Evolutionary conservation across 2,113 vertebrate species (phyloP).

Genomic region (Meles meles): DNA sequence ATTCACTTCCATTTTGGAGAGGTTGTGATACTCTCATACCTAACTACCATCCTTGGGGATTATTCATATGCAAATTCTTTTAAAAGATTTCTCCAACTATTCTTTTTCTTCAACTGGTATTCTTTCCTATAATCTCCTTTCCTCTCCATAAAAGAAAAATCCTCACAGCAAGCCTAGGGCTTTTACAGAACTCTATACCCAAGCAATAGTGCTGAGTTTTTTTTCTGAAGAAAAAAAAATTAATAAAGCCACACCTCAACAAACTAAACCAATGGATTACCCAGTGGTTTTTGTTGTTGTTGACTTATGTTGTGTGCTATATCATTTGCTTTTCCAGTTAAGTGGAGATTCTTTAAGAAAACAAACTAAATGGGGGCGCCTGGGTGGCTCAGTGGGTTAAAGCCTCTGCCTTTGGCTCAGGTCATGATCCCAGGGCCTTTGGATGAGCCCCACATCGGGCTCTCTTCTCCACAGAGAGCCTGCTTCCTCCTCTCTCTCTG

Average conservation of each 20-base stretch:
- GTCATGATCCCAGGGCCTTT: too few relatives aligned
- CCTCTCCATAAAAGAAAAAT: constrained; percentile 36
- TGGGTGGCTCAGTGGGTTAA: too few relatives aligned
- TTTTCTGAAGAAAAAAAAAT: constrained; percentile 2
- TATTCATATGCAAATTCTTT: constrained; percentile 58
- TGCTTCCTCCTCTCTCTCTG: too few relatives aligned
- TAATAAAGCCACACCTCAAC: neutral
- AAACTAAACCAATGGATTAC: neutral
- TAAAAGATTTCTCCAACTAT: constrained; percentile 20
- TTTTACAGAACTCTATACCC: constrained; percentile 16
- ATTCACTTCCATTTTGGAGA: constrained; percentile 19
- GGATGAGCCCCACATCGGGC: too few relatives aligned
- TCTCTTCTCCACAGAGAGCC: too few relatives aligned
- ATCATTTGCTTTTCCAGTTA: neutral
- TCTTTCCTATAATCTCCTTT: constrained; percentile 41
- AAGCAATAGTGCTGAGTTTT: neutral
- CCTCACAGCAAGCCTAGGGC: neutral
- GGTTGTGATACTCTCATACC: neutral
- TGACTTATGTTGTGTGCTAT: neutral
- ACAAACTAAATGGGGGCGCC: too few relatives aligned
- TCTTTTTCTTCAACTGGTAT: constrained; percentile 38
- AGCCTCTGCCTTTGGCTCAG: too few relatives aligned
- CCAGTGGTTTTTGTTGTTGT: neutral
- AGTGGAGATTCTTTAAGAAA: neutral
- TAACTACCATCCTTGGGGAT: constrained; percentile 37